Percentiles rank a stretch among this genome's conserved stretches.
These are phyloP conservation scores for Ficedula albicollis DNA, from an alignment of 2,797 vertebrate species.

Conservation along the genomic window DNA sequence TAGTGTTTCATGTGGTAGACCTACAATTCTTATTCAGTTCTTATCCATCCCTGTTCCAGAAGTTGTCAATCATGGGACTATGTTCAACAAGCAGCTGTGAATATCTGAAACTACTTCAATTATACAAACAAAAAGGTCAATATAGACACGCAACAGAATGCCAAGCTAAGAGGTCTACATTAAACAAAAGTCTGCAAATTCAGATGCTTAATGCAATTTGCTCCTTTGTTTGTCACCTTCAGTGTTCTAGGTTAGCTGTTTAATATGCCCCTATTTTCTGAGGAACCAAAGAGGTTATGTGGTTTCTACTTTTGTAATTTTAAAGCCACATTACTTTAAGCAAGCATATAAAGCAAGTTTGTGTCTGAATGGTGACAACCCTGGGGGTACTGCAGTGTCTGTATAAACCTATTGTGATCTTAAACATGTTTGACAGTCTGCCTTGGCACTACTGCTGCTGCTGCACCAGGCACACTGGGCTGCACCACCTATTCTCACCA, in stretches of 20 bases:
- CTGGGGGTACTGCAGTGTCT: fast-evolving
- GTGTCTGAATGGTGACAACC: neutral
- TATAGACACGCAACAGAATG: neutral
- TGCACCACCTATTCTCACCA: neutral
- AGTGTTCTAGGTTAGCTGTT: neutral
- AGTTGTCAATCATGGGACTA: neutral
- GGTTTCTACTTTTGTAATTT: neutral
- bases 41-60: neutral
- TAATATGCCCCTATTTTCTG: neutral
- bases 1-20: neutral
- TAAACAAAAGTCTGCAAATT: neutral
- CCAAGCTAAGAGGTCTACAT: neutral
- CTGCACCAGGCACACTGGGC: neutral
- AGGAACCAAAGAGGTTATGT: neutral
- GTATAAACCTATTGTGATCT: neutral
- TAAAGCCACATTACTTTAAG: neutral
- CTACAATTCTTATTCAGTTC: neutral
- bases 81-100: neutral
- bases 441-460: neutral
- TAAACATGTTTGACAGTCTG: fast-evolving
- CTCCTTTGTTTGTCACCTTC: neutral
- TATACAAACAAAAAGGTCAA: neutral
- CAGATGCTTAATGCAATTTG: fast-evolving
- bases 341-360: neutral
- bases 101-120: neutral